Evolutionary conservation across 2,797 vertebrate genomes (phyloP).

Genomic region (Enteromius unitaeniatus): DNA sequence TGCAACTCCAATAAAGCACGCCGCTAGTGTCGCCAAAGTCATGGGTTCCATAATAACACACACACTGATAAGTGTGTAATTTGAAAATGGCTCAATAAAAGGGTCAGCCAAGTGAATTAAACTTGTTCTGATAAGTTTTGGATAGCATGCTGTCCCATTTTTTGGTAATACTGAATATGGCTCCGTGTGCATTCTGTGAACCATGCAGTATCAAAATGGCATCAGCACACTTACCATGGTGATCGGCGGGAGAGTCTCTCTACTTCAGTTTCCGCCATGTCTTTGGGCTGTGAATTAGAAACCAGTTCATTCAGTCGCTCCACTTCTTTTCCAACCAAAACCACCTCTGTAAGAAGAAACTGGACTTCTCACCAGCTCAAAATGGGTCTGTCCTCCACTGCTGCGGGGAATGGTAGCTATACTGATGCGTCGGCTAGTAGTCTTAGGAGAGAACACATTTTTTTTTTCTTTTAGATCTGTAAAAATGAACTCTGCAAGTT

Average conservation of each 20-base stretch:
- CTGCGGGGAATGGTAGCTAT: constrained; percentile 84
- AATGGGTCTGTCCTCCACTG: constrained; percentile 73
- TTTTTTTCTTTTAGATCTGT: neutral
- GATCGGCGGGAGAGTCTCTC: constrained; percentile 84
- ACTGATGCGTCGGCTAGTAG: constrained; percentile 85
- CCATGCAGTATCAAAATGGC: neutral
- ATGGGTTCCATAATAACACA: constrained; percentile 1
- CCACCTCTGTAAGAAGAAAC: neutral
- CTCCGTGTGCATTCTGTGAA: neutral
- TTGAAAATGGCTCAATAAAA: neutral
- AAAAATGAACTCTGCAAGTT: neutral
- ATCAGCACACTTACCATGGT: constrained; percentile 82
- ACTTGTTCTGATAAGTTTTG: neutral
- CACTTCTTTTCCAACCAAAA: neutral
- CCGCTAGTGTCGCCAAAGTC: neutral
- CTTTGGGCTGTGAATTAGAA: constrained; percentile 72
- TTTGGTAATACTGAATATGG: neutral
- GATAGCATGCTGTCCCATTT: neutral
- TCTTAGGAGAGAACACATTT: constrained; percentile 62
- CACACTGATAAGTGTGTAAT: neutral
- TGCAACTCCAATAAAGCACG: neutral
- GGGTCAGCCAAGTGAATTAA: neutral
- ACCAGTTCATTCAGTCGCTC: neutral
- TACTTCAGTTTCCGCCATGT: constrained; percentile 74
- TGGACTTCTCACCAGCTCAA: constrained; percentile 80